A percentile compares a stretch with the other conserved stretches of the same genome.
Evolutionary conservation across 2,797 vertebrate species (phyloP).

Genomic region (Artibeus jamaicensis): DNA sequence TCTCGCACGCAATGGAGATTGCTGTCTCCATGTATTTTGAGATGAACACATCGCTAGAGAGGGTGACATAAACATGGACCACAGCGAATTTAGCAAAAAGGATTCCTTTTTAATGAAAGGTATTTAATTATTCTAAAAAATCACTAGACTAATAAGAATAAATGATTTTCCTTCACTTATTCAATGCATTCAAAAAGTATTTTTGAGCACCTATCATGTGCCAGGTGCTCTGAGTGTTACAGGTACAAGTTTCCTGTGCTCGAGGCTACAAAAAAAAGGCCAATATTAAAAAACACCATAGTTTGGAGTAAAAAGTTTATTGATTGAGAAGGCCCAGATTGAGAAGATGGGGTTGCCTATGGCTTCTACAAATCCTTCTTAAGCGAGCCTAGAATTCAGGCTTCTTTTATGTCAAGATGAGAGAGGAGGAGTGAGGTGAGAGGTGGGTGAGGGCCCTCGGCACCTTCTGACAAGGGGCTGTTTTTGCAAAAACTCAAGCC

Average conservation of each 20-base stretch:
- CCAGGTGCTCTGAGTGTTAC: background rate
- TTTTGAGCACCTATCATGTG: background rate
- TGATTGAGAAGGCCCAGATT: no score
- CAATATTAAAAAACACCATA: background rate
- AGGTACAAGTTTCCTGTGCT: background rate
- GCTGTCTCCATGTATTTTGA: background rate
- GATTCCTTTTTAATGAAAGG: background rate
- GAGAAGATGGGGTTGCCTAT: background rate
- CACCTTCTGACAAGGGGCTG: no score
- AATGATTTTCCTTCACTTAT: background rate
- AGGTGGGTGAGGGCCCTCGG: no score
- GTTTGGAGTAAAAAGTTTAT: background rate
- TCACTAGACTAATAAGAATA: background rate
- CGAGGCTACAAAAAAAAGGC: background rate
- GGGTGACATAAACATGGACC: background rate
- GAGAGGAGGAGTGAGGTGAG: no score
- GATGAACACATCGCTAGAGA: background rate
- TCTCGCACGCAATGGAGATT: background rate
- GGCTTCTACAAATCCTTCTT: no score
- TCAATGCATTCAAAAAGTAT: background rate
- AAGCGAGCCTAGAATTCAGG: no score
- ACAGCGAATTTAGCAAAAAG: background rate
- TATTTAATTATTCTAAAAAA: background rate
- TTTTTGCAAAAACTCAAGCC: background rate
- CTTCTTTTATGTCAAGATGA: no score